Percentiles rank a stretch among this genome's conserved stretches.
Evolutionary conservation across 2,113 vertebrate species (phyloP).

Genomic region (Desmodus rotundus): DNA sequence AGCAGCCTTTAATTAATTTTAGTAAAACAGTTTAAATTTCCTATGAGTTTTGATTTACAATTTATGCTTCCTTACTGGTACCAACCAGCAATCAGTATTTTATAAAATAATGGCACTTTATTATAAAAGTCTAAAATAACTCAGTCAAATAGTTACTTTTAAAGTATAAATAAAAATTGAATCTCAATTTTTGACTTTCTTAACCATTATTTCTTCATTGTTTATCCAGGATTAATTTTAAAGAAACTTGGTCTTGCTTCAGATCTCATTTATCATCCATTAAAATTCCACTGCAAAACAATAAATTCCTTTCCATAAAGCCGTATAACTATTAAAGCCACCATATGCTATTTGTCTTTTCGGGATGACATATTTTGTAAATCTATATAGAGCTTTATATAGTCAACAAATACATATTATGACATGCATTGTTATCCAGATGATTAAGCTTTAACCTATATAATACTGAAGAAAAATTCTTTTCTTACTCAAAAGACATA

Average conservation of each 20-base stretch:
- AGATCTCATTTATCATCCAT: conserved; percentile 43
- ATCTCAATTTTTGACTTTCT: background rate
- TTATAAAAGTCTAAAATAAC: background rate
- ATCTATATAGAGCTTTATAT: conserved; percentile 57
- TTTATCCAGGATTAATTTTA: conserved; percentile 17
- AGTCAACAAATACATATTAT: conserved; percentile 52
- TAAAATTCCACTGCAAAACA: conserved; percentile 74
- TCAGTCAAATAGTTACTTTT: background rate
- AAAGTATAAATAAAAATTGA: background rate
- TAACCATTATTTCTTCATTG: background rate
- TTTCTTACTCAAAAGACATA: conserved; percentile 38
- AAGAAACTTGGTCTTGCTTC: conserved; percentile 54
- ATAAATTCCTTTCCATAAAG: conserved; percentile 52
- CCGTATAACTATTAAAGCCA: background rate
- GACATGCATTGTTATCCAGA: conserved; percentile 52
- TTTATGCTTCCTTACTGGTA: background rate
- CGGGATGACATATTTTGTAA: conserved; percentile 8
- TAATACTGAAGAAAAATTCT: conserved; percentile 49
- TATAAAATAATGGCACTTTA: conserved; percentile 17
- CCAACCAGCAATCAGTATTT: background rate
- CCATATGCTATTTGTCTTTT: conserved; percentile 53
- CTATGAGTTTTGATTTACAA: conserved; percentile 11
- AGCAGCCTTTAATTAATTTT: conserved; percentile 15
- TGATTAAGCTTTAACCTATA: conserved; percentile 57
- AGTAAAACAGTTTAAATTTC: background rate